phyloP scores from a whole-genome alignment of 1,140 invertebrate species.

The Drosophila orosa region DNA sequence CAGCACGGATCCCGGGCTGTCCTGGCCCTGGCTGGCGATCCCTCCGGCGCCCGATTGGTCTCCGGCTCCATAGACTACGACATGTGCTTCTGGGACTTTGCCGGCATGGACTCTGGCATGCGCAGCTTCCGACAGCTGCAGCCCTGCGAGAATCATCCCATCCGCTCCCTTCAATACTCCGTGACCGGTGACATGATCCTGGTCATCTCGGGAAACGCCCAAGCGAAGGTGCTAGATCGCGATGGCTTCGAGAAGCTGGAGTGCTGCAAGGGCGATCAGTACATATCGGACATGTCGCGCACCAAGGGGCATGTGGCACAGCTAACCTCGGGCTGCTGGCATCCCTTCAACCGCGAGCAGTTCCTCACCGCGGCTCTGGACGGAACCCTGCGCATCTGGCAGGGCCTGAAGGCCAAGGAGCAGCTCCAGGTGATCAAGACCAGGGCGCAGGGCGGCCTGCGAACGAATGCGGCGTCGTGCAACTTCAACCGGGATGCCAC shows the following conservation, averaged over 20 bases:
- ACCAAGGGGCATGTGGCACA: slow-evolving; percentile 98
- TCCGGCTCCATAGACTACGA: slow-evolving; percentile 98
- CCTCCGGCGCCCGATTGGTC: slow-evolving; percentile 95
- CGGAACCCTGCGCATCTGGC: slow-evolving; percentile 96
- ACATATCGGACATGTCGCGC: slow-evolving; percentile 95
- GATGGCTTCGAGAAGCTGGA: slow-evolving; percentile 98
- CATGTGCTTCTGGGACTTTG: slow-evolving; percentile 98
- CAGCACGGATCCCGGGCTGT: slow-evolving; percentile 94
- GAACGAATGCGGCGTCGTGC: slow-evolving; percentile 94
- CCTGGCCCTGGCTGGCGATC: slow-evolving; percentile 94
- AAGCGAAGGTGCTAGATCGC: slow-evolving; percentile 97
- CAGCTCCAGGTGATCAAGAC: slow-evolving; percentile 95
- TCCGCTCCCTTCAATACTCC: slow-evolving; percentile 95
- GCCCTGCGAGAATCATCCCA: slow-evolving; percentile 98
- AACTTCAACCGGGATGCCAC: slow-evolving; percentile 94
- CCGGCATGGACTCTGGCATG: slow-evolving; percentile 97
- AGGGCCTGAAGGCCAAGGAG: slow-evolving; percentile 90
- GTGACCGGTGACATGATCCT: slow-evolving; percentile 97
- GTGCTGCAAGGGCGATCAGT: slow-evolving; percentile 98
- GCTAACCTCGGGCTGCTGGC: slow-evolving; percentile 96
- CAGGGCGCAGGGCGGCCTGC: slow-evolving; percentile 93
- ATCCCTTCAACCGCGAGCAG: slow-evolving; percentile 95
- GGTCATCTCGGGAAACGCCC: slow-evolving; percentile 95
- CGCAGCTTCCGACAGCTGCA: slow-evolving; percentile 95
- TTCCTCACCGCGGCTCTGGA: slow-evolving; percentile 98